Evolutionary conservation across 2,113 vertebrate species (phyloP), one percentile per base, ranked within the genome.

Genomic region (Notarius quadriscutis): DNA sequence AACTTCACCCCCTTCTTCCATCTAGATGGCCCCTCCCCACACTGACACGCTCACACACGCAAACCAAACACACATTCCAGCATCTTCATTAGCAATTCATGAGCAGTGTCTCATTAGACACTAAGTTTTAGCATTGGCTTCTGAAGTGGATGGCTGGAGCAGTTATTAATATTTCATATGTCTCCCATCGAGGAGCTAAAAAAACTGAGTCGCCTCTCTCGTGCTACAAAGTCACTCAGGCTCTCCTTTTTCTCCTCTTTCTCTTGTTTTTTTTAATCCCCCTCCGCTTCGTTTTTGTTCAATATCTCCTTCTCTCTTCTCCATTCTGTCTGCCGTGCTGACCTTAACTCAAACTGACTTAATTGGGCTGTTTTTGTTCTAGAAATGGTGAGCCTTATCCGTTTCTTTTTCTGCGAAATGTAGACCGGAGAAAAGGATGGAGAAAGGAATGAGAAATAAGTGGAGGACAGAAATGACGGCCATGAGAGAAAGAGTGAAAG

Each of bases 291-390:
- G 30, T 84, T 83, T 91, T 93, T 86, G 89, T 92, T 93, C 90
- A 88, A 87, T 88, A 91, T 86, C 79, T 83, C 81, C 85, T 92
- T 88, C 89, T 65, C 51, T 90, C 81, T 86, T 86, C 81, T 30
- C 78, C 83, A 27, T 86, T 90, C 86, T 91, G 91, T 92, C 83
- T 83, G 90, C 92, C 90, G 91, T 92, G 90, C 92, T 94, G 92
- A 94, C 93, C 93, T 91, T 94, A 95, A 95, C 95, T 95, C 94
- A 95, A 93, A 93, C 93, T 94, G 94, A 95, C 94, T 95, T 95
- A 95, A 95, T 95, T 95, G 95, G 95, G 95, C 93, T 94, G 93
- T 94, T 93, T 95, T 95, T 95, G 94, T 94, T 94, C 89, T 92
- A 92, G 92, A 91, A 95, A 94, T 92, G 93, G 92, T 92, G 91